Percentiles rank a stretch among this genome's conserved stretches.
phyloP scores from a whole-genome alignment of 2,797 vertebrate genomes.

The Carapus acus region DNA sequence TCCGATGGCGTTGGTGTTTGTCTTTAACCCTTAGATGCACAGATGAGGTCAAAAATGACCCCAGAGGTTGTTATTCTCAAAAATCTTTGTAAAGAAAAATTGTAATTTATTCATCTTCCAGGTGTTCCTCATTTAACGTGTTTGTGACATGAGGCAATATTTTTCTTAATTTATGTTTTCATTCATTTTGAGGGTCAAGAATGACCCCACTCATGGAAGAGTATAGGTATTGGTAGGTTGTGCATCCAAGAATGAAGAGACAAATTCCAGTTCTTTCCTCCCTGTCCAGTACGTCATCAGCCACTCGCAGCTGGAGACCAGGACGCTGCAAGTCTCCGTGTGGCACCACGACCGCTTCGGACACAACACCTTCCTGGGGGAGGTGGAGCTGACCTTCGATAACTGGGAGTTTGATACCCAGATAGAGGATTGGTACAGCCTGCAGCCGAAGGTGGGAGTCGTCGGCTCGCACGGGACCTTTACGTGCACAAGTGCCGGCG shows the following conservation, averaged over 20 bases:
- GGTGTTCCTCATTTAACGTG: no score
- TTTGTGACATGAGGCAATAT: no score
- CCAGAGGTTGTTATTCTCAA: no score
- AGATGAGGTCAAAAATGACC: no score
- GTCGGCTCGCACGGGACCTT: neutral
- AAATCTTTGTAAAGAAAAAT: no score
- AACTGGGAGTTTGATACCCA: conserved; percentile 92
- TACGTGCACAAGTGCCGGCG: conserved; percentile 1
- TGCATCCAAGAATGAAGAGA: neutral
- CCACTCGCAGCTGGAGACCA: conserved; percentile 91
- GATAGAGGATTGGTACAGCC: conserved; percentile 83
- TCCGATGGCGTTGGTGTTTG: conserved; percentile 7
- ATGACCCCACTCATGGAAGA: no score
- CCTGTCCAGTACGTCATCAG: conserved; percentile 88
- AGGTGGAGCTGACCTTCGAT: conserved; percentile 93
- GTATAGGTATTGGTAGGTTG: no score
- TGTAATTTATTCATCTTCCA: no score
- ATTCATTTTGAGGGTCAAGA: no score
- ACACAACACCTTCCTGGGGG: conserved; percentile 91
- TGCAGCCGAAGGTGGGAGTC: conserved; percentile 85
- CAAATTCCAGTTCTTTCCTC: neutral
- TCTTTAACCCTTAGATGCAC: no score
- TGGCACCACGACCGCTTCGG: conserved; percentile 98
- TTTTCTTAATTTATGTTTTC: no score
- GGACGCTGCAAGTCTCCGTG: conserved; percentile 90